Conservation (phyloP, 2,888 invertebrate species). For the Iselma pallidipennis region DNA sequence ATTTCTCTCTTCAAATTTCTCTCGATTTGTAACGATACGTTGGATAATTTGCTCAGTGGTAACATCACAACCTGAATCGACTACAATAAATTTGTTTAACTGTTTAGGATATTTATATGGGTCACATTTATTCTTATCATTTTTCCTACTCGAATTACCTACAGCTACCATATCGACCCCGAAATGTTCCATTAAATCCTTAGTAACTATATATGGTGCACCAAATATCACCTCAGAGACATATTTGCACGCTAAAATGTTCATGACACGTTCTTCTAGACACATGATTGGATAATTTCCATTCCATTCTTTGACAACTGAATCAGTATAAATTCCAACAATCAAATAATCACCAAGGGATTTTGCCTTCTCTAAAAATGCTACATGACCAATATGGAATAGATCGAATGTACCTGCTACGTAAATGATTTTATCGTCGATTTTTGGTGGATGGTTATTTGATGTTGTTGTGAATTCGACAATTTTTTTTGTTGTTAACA, state of each 20-base stretch:
- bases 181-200: conserved; percentile 94
- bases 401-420: conserved; percentile 98
- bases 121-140: conserved; percentile 77
- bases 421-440: conserved; percentile 82
- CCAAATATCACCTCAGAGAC: conserved; percentile 99
- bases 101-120: conserved; percentile 87
- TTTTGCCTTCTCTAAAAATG: conserved; percentile 85
- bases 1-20: conserved; percentile 88
- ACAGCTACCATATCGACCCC: conserved; percentile 78
- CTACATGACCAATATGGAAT: conserved; percentile 94
- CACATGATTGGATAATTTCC: conserved; percentile 99
- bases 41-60: conserved; percentile 96
- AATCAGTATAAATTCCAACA: conserved; percentile 94
- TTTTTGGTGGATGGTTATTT: conserved; percentile 71
- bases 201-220: conserved; percentile 91
- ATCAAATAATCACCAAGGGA: conserved; percentile 93
- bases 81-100: conserved; percentile 70
- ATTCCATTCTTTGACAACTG: conserved; percentile 87
- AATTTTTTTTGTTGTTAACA: conserved; percentile 85
- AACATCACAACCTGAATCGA: conserved; percentile 86
- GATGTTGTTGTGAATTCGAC: conserved; percentile 88
- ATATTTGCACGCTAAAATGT: conserved; percentile 95
- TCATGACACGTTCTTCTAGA: conserved; percentile 94
- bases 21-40: conserved; percentile 89
- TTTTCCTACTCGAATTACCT: conserved; percentile 76